Percentiles rank a stretch among this genome's conserved stretches.
Conservation (phyloP, 1,140 invertebrate species). For the Drosophila sulfurigaster region DNA sequence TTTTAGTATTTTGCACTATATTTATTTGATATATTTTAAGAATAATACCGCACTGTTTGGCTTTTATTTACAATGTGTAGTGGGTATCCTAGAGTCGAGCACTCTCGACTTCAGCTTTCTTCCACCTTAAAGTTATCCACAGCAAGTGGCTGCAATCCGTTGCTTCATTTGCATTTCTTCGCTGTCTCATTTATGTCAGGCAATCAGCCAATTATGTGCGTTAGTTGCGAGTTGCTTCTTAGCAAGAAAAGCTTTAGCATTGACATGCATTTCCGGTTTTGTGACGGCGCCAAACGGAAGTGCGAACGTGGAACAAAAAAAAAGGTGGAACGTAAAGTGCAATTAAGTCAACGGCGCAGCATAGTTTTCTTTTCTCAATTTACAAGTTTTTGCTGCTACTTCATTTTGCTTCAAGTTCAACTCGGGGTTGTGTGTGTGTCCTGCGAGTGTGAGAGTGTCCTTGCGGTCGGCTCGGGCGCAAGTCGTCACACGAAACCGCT, state of each 20-base stretch:
- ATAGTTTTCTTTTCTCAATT: conserved; percentile 48
- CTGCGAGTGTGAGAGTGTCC: conserved; percentile 2
- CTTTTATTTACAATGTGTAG: no score
- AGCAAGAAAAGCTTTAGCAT: conserved; percentile 16
- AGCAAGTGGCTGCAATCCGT: no score
- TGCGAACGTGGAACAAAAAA: neutral
- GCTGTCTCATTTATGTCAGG: no score
- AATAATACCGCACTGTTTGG: no score
- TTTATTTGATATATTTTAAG: no score
- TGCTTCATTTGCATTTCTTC: no score
- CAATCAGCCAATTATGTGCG: no score
- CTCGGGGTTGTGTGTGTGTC: neutral
- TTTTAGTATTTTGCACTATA: no score
- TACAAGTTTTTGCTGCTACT: conserved; percentile 39
- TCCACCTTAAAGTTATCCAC: no score
- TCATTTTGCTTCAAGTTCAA: conserved; percentile 44
- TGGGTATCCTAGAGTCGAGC: no score
- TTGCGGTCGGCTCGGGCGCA: conserved; percentile 41
- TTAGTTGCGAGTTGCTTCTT: no score
- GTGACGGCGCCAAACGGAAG: conserved; percentile 12
- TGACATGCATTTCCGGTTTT: conserved; percentile 19
- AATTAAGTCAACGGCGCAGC: conserved; percentile 59
- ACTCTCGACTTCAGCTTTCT: no score
- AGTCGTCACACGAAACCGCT: conserved; percentile 80
- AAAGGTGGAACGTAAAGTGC: conserved; percentile 42